phyloP scores from a whole-genome alignment of 2,888 invertebrate species.

The Nematopogon swammerdamellus region DNA sequence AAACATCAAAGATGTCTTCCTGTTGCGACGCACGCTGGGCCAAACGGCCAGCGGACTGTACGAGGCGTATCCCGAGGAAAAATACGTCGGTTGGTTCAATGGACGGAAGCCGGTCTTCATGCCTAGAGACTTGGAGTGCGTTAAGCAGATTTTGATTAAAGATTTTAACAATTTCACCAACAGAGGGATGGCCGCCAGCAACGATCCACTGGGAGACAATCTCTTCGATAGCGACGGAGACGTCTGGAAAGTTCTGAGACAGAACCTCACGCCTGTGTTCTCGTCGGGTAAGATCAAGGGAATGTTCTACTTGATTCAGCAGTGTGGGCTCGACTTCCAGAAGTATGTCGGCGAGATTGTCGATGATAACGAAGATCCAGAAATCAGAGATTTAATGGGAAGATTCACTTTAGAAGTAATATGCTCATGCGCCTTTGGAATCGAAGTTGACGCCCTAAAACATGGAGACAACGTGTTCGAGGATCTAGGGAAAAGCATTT shows the following conservation, averaged over 20 bases:
- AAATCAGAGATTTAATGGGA: neutral
- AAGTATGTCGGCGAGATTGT: neutral
- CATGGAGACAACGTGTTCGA: slow-evolving; percentile 15
- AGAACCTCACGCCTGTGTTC: slow-evolving; percentile 3
- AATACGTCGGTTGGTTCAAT: slow-evolving; percentile 8
- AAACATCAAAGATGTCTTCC: slow-evolving; percentile 5
- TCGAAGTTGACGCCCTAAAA: slow-evolving; percentile 15
- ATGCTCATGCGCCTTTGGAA: slow-evolving; percentile 16
- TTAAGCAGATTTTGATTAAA: slow-evolving; percentile 3
- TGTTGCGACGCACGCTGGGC: slow-evolving; percentile 2
- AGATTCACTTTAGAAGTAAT: slow-evolving; percentile 8
- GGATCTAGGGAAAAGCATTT: slow-evolving; percentile 6
- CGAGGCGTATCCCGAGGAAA: slow-evolving; percentile 2
- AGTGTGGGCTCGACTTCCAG: neutral
- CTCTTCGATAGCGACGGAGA: slow-evolving; percentile 2
- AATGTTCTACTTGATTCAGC: neutral
- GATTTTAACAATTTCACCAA: slow-evolving; percentile 3
- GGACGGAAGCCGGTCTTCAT: slow-evolving; percentile 7
- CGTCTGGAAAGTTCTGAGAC: slow-evolving; percentile 2
- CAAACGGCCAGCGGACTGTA: slow-evolving; percentile 5
- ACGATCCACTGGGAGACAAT: neutral
- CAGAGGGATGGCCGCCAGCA: neutral
- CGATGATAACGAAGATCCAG: neutral
- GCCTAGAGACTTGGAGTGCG: neutral
- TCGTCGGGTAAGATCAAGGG: slow-evolving; percentile 2